These are phyloP conservation scores for Danionella cerebrum DNA, from an alignment of 2,113 vertebrate species.

Conservation along the genomic window DNA sequence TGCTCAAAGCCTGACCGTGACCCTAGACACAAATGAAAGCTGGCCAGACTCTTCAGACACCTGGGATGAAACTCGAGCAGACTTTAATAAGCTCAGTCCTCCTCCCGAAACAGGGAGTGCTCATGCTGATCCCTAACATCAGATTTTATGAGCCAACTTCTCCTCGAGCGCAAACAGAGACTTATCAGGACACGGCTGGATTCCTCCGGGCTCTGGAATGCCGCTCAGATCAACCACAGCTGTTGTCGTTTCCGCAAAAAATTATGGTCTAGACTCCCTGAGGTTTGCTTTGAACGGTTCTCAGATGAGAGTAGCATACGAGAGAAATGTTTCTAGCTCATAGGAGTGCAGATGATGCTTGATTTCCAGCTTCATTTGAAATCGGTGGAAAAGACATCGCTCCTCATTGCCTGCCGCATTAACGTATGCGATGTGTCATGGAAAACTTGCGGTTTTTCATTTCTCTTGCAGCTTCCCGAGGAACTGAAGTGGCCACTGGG, in stretches of 20 bases:
- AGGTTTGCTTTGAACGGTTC: constrained; percentile 2
- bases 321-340: constrained; percentile 31
- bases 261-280: background rate
- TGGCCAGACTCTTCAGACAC: background rate
- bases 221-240: background rate
- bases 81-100: background rate
- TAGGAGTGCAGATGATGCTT: constrained; percentile 14
- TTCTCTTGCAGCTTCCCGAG: background rate
- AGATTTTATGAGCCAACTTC: background rate
- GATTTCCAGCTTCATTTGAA: constrained; percentile 17
- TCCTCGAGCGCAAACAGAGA: background rate
- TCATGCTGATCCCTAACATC: background rate
- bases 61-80: background rate
- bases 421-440: background rate
- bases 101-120: background rate
- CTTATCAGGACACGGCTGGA: background rate
- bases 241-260: constrained; percentile 6
- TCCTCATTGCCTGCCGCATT: constrained; percentile 9
- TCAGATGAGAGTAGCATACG: constrained; percentile 8
- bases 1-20: background rate
- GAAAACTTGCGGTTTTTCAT: background rate
- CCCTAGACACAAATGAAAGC: background rate
- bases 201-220: background rate
- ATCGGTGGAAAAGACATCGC: constrained; percentile 14
- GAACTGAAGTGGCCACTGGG: background rate